Conservation (phyloP, 2,113 vertebrate genomes). For the Forbesichthys papilliferus region DNA sequence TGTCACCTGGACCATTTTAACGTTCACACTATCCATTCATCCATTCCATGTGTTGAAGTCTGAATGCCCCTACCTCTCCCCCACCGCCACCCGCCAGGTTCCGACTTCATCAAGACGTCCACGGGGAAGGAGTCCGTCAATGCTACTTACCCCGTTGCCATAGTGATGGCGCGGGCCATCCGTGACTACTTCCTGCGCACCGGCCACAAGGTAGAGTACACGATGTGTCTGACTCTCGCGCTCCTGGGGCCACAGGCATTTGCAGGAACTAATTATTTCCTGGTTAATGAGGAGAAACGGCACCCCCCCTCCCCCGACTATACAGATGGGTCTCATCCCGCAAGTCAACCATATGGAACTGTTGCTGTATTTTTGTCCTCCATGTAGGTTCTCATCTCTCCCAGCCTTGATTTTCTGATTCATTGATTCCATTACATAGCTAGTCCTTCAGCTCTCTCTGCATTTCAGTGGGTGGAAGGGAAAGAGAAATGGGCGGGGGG, state of each 20-base stretch:
- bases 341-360: neutral
- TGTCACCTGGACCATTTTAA: neutral
- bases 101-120: slow-evolving; percentile 98
- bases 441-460: neutral
- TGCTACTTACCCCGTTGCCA: slow-evolving; percentile 89
- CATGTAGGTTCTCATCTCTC: neutral
- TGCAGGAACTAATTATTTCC: neutral
- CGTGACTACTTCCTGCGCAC: slow-evolving; percentile 89
- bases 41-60: neutral
- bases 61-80: neutral
- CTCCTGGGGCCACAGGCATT: neutral
- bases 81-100: slow-evolving; percentile 75
- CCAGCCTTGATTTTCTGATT: neutral
- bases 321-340: neutral
- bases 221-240: neutral
- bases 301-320: neutral
- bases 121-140: slow-evolving; percentile 96
- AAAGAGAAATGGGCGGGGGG: too few species aligned
- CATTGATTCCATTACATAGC: neutral
- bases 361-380: neutral
- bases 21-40: neutral
- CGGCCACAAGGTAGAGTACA: slow-evolving; percentile 83
- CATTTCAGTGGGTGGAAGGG: neutral
- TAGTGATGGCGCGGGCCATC: slow-evolving; percentile 94
- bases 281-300: neutral